Evolutionary conservation across 1,140 invertebrate species (phyloP).

Genomic region (Drosophila simulans): DNA sequence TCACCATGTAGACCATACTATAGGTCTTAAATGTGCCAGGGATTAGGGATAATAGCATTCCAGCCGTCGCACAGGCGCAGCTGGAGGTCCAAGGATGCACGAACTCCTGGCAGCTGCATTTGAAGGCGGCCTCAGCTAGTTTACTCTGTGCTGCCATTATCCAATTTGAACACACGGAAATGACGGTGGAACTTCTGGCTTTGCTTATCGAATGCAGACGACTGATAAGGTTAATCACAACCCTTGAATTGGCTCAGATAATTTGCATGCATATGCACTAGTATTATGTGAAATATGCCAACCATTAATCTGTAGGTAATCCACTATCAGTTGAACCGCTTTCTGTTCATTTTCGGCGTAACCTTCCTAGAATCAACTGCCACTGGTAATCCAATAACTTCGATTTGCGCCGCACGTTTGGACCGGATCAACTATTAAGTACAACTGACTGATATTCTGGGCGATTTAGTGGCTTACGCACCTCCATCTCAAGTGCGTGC

Average conservation of each 20-base stretch:
- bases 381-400: conserved; percentile 2
- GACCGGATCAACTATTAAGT: conserved; percentile 3
- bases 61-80: conserved; percentile 87
- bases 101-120: conserved; percentile 87
- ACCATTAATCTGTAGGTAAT: neutral
- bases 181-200: neutral
- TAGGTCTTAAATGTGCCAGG: conserved; percentile 90
- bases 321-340: neutral
- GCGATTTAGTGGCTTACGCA: neutral
- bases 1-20: conserved; percentile 90
- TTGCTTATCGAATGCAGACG: conserved; percentile 20
- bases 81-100: conserved; percentile 91
- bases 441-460: conserved; percentile 8
- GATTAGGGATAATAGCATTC: conserved; percentile 87
- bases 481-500: neutral
- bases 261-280: neutral
- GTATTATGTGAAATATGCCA: neutral
- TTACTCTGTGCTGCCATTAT: conserved; percentile 88
- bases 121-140: conserved; percentile 69
- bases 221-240: conserved; percentile 25
- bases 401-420: neutral
- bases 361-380: neutral
- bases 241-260: neutral
- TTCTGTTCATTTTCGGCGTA: neutral
- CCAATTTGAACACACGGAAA: conserved; percentile 8